A percentile compares a stretch with the other conserved stretches of the same genome.
Evolutionary conservation across 23 tunicate species (phyloP).

Genomic region (Trididemnum miniatum): DNA sequence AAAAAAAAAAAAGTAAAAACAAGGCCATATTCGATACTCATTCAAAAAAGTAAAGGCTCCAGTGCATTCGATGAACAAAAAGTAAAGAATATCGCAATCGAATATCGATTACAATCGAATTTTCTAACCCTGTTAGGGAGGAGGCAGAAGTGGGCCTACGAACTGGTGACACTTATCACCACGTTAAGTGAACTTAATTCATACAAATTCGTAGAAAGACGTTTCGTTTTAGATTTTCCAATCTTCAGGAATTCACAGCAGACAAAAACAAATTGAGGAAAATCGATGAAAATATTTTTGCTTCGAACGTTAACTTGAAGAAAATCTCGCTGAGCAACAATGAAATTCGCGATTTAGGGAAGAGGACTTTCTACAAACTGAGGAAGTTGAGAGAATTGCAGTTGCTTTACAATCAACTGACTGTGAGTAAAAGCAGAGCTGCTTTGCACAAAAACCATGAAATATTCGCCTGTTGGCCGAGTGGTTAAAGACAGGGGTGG

Average conservation of each 20-base stretch:
- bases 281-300: slow-evolving; percentile 25
- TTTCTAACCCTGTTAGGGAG: neutral
- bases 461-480: no score
- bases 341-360: neutral
- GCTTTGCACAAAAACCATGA: no score
- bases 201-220: no score
- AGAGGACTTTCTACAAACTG: slow-evolving; percentile 20
- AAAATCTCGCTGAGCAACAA: slow-evolving; percentile 47
- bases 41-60: no score
- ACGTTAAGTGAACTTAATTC: no score
- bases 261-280: slow-evolving; percentile 42
- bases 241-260: slow-evolving; percentile 49
- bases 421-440: slow-evolving; percentile 38
- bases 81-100: no score
- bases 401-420: slow-evolving; percentile 53
- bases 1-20: no score
- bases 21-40: no score
- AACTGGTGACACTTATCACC: neutral
- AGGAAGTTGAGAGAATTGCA: slow-evolving; percentile 38
- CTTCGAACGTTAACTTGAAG: slow-evolving; percentile 26
- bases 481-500: no score
- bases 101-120: no score
- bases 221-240: slow-evolving; percentile 57
- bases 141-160: neutral
- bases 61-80: no score